Evolutionary conservation across 2,888 invertebrate genomes (phyloP).

Genomic region (Drosophila formosana): DNA sequence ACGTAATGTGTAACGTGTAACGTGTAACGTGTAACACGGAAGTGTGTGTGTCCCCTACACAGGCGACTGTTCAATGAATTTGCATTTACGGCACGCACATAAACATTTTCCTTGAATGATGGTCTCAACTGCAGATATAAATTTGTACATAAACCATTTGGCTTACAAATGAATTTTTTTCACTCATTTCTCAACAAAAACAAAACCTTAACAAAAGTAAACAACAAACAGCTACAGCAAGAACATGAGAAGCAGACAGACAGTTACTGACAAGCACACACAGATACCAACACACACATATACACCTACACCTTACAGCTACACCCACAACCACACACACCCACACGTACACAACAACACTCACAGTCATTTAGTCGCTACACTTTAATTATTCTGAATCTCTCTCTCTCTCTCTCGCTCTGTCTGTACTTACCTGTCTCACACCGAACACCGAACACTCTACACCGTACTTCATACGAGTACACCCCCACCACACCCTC

Average conservation of each 20-base stretch:
- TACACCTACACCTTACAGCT: constrained; percentile 7
- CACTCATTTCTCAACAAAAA: constrained; percentile 70
- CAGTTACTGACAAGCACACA: constrained; percentile 53
- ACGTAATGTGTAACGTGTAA: constrained; percentile 18
- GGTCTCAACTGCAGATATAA: constrained; percentile 77
- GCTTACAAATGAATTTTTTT: constrained; percentile 75
- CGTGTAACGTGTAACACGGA: constrained; percentile 35
- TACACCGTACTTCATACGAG: constrained; percentile 23
- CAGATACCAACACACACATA: constrained; percentile 18
- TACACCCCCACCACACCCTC: constrained; percentile 23
- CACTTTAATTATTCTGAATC: constrained; percentile 66
- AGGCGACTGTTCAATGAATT: constrained; percentile 82
- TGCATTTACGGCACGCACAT: constrained; percentile 80
- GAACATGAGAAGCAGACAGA: constrained; percentile 55
- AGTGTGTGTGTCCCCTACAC: constrained; percentile 71
- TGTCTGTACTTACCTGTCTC: constrained; percentile 46
- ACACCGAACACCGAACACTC: constrained; percentile 36
- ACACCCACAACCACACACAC: constrained; percentile 12
- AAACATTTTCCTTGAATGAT: constrained; percentile 85
- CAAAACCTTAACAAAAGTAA: constrained; percentile 36
- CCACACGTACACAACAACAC: constrained; percentile 21
- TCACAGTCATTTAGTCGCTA: constrained; percentile 52
- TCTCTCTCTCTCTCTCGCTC: constrained; percentile 51
- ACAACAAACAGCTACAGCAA: constrained; percentile 49
- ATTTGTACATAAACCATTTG: constrained; percentile 81